Conservation (phyloP, 2,888 invertebrate genomes). For the Arge pagana region DNA sequence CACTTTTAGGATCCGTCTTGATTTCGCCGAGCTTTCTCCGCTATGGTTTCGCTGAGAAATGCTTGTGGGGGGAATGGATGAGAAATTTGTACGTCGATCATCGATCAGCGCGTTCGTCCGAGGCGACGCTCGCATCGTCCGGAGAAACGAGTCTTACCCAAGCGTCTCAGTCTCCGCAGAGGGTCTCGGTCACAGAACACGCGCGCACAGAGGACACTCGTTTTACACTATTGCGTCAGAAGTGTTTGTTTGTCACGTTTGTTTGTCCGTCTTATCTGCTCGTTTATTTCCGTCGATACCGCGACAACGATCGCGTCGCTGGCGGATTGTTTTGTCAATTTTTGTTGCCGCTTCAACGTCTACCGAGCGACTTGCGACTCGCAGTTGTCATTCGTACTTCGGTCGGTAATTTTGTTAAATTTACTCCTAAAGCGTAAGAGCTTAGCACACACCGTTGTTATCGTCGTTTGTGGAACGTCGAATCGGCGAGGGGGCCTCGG, state of each 20-base stretch:
- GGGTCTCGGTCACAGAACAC: conserved; percentile 15
- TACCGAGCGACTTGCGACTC: too few relatives aligned
- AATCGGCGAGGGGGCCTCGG: conserved; percentile 19
- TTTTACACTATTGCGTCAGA: not conserved
- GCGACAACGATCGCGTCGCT: too few relatives aligned
- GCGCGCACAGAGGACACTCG: conserved; percentile 10
- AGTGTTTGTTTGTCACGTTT: not conserved
- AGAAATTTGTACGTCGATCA: conserved; percentile 13
- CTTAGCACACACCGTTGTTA: conserved; percentile 19
- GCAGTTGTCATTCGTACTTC: too few relatives aligned
- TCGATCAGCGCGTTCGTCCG: not conserved
- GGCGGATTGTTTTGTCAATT: too few relatives aligned
- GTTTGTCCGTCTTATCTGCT: too few relatives aligned
- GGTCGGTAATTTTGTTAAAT: not conserved
- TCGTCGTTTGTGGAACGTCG: conserved; percentile 13
- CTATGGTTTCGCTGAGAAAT: too few relatives aligned
- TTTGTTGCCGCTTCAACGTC: too few relatives aligned
- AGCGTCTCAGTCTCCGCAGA: conserved; percentile 21
- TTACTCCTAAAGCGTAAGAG: too few relatives aligned
- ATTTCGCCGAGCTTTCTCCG: too few relatives aligned
- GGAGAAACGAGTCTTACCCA: conserved; percentile 20
- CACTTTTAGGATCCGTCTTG: too few relatives aligned
- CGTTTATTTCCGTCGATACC: too few relatives aligned
- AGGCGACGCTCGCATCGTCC: conserved; percentile 9
- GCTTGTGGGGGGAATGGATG: conserved; percentile 2